phyloP scores from a whole-genome alignment of 2,888 invertebrate species.

The Aquatica leii region DNA sequence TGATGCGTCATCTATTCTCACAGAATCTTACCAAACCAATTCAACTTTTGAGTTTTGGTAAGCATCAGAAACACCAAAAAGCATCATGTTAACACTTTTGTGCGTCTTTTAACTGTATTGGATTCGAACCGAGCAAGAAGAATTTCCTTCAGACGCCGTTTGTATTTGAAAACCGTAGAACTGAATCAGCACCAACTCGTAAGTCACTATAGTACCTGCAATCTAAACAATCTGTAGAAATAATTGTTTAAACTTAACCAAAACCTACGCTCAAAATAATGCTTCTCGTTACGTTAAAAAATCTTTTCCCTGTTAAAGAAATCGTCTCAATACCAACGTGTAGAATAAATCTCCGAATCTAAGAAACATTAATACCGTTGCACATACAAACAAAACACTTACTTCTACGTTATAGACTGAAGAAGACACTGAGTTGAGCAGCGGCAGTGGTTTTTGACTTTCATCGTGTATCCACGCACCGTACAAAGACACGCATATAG shows the following conservation, averaged over 20 bases:
- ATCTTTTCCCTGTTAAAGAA: constrained; percentile 20
- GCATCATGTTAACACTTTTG: too few species aligned
- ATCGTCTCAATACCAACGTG: constrained; percentile 21
- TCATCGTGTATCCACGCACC: constrained; percentile 53
- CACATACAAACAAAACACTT: background rate
- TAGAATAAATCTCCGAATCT: constrained; percentile 28
- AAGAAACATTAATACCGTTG: constrained; percentile 11
- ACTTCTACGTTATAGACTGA: constrained; percentile 72
- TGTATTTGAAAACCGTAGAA: constrained; percentile 37
- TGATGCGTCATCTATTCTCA: too few species aligned
- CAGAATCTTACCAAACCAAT: too few species aligned
- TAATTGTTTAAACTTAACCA: background rate
- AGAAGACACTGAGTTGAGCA: constrained; percentile 70
- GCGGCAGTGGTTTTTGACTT: constrained; percentile 55
- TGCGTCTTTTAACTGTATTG: too few species aligned
- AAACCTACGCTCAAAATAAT: constrained; percentile 26
- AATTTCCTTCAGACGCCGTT: background rate
- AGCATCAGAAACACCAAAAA: too few species aligned
- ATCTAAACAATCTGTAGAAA: too few species aligned
- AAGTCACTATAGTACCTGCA: constrained; percentile 53
- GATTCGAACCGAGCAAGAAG: too few species aligned
- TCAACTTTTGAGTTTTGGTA: too few species aligned
- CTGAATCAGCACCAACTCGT: constrained; percentile 54
- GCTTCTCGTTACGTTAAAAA: constrained; percentile 25
- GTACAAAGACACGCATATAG: constrained; percentile 60